Evolutionary conservation across 2,888 invertebrate species (phyloP).

Genomic region (Cryptus viduatorius): DNA sequence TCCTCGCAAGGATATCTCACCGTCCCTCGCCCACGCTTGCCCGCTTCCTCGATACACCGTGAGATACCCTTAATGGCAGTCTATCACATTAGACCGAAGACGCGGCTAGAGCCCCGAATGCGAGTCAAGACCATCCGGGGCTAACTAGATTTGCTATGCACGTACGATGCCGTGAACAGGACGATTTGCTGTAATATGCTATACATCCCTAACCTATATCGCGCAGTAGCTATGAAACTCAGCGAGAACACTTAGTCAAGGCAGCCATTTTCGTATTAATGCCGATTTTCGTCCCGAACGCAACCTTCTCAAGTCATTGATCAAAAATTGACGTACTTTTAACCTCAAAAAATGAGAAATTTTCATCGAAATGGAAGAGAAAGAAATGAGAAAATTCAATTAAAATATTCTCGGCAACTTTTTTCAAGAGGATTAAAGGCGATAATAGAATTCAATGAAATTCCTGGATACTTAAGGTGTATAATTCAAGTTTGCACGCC

Average conservation of each 20-base stretch:
- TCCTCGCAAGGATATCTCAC: slow-evolving; percentile 54
- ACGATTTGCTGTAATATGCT: slow-evolving; percentile 73
- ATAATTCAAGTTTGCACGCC: slow-evolving; percentile 11
- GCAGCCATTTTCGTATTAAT: background rate
- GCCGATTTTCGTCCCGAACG: too few species aligned
- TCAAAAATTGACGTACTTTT: background rate
- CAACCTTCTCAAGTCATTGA: background rate
- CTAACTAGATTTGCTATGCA: slow-evolving; percentile 77
- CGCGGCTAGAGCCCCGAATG: slow-evolving; percentile 60
- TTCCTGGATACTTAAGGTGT: background rate
- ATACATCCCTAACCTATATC: background rate
- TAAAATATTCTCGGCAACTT: too few species aligned
- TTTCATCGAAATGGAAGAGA: too few species aligned
- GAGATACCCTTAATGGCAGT: slow-evolving; percentile 80
- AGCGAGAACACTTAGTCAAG: background rate
- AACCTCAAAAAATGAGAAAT: too few species aligned
- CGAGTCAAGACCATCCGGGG: slow-evolving; percentile 60
- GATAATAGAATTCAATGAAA: background rate
- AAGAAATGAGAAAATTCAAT: too few species aligned
- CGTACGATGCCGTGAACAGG: slow-evolving; percentile 71
- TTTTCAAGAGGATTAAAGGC: too few species aligned
- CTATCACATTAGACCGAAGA: slow-evolving; percentile 81
- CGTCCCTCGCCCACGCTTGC: slow-evolving; percentile 47
- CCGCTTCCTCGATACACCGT: slow-evolving; percentile 70
- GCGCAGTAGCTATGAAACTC: background rate